A percentile compares a stretch with the other conserved stretches of the same genome.
These are phyloP conservation scores for Myiagra hebetior DNA, from an alignment of 2,113 vertebrate genomes.

Conservation along the genomic window DNA sequence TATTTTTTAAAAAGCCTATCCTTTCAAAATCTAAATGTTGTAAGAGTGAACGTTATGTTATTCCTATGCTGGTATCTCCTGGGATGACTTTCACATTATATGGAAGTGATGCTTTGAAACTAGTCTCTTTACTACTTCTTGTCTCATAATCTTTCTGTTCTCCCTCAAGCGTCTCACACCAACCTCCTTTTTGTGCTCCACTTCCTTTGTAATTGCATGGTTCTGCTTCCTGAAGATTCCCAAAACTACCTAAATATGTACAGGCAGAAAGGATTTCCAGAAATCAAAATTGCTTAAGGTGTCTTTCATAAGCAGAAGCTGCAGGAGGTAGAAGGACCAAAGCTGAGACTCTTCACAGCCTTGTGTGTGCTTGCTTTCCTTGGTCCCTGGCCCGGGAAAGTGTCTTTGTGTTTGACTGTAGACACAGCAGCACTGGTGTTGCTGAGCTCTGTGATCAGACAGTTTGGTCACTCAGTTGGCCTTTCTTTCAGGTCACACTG, in stretches of 20 bases:
- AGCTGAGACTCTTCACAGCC: background rate
- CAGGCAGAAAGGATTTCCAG: background rate
- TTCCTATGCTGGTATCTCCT: background rate
- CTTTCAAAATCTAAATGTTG: background rate
- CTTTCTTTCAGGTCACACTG: background rate
- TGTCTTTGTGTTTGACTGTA: constrained; percentile 70
- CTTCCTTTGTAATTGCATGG: background rate
- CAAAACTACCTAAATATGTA: background rate
- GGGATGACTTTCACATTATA: background rate
- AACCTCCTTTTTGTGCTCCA: background rate
- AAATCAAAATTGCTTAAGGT: background rate
- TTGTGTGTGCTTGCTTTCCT: background rate
- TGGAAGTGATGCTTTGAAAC: background rate
- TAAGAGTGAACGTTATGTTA: background rate
- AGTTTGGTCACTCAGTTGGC: background rate
- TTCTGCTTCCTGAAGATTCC: background rate
- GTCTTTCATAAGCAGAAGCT: background rate
- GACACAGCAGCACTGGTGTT: constrained; percentile 62
- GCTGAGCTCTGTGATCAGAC: constrained; percentile 74
- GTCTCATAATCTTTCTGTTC: background rate
- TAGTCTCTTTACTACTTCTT: background rate
- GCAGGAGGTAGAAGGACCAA: background rate
- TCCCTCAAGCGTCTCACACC: background rate
- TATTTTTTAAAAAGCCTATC: background rate
- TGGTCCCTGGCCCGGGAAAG: constrained; percentile 48